Percentiles rank a stretch among this genome's conserved stretches.
Evolutionary conservation across 2,888 invertebrate species (phyloP).

Genomic region (Drosophila yooni): DNA sequence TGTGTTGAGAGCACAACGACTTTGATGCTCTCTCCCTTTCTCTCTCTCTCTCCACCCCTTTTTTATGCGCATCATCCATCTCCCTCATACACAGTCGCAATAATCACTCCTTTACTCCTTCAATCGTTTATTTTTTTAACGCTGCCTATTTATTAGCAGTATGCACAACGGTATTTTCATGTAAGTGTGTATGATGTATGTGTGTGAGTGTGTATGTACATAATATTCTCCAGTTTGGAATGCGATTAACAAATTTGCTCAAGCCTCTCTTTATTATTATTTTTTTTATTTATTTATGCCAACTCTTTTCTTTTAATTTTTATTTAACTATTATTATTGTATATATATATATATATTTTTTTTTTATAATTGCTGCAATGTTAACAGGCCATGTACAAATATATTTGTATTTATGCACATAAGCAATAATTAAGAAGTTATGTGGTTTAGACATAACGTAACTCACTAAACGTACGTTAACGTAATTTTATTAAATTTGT

Average conservation of each 20-base stretch:
- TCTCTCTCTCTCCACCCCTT: constrained; percentile 9
- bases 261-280: not conserved
- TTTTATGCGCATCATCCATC: not conserved
- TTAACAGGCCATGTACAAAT: not conserved
- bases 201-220: not conserved
- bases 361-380: not conserved
- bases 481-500: not conserved
- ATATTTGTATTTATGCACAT: constrained; percentile 10
- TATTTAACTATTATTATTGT: not conserved
- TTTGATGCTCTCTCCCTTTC: constrained; percentile 33
- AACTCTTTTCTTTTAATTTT: not conserved
- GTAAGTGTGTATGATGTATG: not conserved
- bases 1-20: constrained; percentile 45
- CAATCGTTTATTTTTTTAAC: constrained; percentile 4
- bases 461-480: not conserved
- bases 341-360: not conserved
- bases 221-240: not conserved
- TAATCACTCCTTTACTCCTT: constrained; percentile 6
- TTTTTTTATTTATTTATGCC: not conserved
- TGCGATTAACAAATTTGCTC: not conserved
- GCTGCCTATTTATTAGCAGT: constrained; percentile 20
- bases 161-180: constrained; percentile 12
- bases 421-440: constrained; percentile 17
- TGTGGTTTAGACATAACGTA: not conserved
- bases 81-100: constrained; percentile 4